These are phyloP conservation scores for Eretmochelys imbricata DNA, from an alignment of 2,113 vertebrate species.

Conservation along the genomic window DNA sequence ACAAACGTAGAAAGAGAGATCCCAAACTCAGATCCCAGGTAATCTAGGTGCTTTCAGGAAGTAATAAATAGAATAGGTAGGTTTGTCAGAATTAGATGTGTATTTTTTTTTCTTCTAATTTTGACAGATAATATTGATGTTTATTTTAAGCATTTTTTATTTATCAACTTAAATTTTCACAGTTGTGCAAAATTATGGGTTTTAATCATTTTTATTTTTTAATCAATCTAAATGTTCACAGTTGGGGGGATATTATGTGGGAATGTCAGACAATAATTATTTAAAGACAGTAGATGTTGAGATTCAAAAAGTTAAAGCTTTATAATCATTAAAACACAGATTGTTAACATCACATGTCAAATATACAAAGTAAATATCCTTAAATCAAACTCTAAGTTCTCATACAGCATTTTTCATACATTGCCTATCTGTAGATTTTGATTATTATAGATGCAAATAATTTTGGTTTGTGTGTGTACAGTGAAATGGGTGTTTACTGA, in stretches of 20 bases:
- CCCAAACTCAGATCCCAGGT: neutral
- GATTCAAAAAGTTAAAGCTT: neutral
- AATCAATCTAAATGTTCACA: neutral
- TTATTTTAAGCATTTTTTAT: neutral
- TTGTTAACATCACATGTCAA: too few species aligned
- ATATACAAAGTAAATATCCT: too few species aligned
- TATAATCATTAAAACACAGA: too few species aligned
- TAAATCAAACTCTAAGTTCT: too few species aligned
- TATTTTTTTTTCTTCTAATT: neutral
- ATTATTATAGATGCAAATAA: too few species aligned
- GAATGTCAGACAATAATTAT: neutral
- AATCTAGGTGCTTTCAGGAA: neutral
- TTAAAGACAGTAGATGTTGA: neutral
- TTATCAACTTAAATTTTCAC: neutral
- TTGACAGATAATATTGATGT: neutral
- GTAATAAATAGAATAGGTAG: neutral
- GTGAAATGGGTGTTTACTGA: too few species aligned
- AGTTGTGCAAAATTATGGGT: neutral
- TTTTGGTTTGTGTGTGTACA: too few species aligned
- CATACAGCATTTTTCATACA: too few species aligned
- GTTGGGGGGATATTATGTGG: neutral
- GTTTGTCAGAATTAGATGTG: neutral
- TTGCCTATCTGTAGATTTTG: too few species aligned
- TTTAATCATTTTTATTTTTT: neutral
- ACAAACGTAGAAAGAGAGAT: neutral